Percentiles rank a stretch among this genome's conserved stretches.
Conservation (phyloP, 1,140 invertebrate species). For the Drosophila biarmipes region DNA sequence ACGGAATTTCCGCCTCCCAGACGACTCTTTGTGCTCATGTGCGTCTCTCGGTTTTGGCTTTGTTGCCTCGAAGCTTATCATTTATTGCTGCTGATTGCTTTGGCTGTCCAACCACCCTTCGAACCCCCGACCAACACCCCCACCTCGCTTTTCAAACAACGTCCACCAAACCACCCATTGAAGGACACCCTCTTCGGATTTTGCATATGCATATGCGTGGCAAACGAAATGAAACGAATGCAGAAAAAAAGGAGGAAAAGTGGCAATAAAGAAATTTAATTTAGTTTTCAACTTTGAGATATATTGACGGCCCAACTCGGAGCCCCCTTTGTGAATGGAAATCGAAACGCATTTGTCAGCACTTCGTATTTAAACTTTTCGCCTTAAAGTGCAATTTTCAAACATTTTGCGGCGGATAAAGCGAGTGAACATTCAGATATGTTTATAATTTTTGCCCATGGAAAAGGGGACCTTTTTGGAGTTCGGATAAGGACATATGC, state of each 20-base stretch:
- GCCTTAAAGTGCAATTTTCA: slow-evolving; percentile 63
- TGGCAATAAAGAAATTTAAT: slow-evolving; percentile 79
- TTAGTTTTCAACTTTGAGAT: slow-evolving; percentile 70
- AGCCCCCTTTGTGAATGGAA: background rate
- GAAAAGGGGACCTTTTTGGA: background rate
- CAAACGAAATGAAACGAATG: slow-evolving; percentile 45
- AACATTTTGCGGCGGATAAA: slow-evolving; percentile 63
- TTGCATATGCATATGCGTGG: slow-evolving; percentile 64
- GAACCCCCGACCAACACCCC: background rate
- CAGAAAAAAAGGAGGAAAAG: slow-evolving; percentile 47
- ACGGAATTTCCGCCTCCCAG: slow-evolving; percentile 13
- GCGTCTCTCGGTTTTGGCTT: slow-evolving; percentile 55
- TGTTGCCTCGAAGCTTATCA: slow-evolving; percentile 70
- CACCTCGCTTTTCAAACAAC: background rate
- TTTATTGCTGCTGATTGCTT: slow-evolving; percentile 79
- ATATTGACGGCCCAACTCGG: slow-evolving; percentile 5
- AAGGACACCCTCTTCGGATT: slow-evolving; percentile 18
- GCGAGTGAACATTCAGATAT: slow-evolving; percentile 35
- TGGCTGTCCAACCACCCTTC: slow-evolving; percentile 36
- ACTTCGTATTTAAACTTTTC: slow-evolving; percentile 71
- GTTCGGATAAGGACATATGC: slow-evolving; percentile 8
- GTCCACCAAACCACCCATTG: background rate
- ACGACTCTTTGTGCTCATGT: slow-evolving; percentile 16
- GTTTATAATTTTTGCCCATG: slow-evolving; percentile 27
- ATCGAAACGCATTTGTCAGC: slow-evolving; percentile 77